Conservation (phyloP, 2,797 vertebrate genomes). For the Siniperca obscura region DNA sequence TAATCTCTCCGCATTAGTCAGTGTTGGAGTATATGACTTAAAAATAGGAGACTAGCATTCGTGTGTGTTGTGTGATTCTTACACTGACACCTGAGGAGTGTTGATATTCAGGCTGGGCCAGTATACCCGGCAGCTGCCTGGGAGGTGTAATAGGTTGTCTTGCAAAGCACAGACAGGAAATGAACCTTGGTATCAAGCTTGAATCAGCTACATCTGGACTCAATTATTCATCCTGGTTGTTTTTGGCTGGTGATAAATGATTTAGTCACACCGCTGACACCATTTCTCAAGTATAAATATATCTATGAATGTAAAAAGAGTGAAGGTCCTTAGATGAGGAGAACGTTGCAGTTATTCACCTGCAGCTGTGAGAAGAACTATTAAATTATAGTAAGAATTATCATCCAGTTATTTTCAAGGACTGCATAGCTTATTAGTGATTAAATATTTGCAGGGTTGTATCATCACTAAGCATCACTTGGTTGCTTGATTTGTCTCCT, state of each 20-base stretch:
- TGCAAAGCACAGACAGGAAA: slow-evolving; percentile 99
- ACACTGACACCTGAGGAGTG: slow-evolving; percentile 86
- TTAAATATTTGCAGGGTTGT: slow-evolving; percentile 49
- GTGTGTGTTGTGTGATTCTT: slow-evolving; percentile 72
- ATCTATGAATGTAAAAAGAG: slow-evolving; percentile 65
- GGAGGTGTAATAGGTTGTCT: slow-evolving; percentile 98
- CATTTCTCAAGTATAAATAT: slow-evolving; percentile 87
- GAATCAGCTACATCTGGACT: slow-evolving; percentile 97
- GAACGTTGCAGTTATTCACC: slow-evolving; percentile 42
- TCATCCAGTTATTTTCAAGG: slow-evolving; percentile 9
- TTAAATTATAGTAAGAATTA: slow-evolving; percentile 33
- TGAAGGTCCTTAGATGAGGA: neutral
- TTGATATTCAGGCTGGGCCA: slow-evolving; percentile 92
- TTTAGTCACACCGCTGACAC: slow-evolving; percentile 90
- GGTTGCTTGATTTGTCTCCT: slow-evolving; percentile 36
- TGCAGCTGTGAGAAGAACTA: slow-evolving; percentile 30
- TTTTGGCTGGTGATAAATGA: slow-evolving; percentile 99
- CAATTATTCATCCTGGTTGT: slow-evolving; percentile 91
- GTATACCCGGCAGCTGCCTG: slow-evolving; percentile 89
- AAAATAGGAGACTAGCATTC: slow-evolving; percentile 32
- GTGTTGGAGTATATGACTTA: neutral
- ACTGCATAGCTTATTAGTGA: slow-evolving; percentile 1
- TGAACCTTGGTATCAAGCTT: slow-evolving; percentile 96
- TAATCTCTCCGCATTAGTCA: neutral
- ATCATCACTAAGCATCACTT: slow-evolving; percentile 19